Evolutionary conservation across 2,888 invertebrate genomes (phyloP), one percentile per base, ranked within the genome.

Genomic region (Lasioglossum malachurum): DNA sequence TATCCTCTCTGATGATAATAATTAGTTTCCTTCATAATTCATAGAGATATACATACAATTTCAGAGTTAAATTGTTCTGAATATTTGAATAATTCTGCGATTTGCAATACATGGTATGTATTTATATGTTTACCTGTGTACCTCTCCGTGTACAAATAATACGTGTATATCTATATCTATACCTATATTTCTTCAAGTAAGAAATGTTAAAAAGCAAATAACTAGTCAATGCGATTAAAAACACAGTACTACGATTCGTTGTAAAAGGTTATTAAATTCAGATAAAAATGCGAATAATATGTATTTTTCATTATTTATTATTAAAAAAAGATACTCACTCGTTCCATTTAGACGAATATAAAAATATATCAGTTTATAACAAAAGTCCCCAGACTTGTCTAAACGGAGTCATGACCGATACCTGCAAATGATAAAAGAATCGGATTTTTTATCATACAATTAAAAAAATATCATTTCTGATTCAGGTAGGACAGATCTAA

Each of bases 361-460:
- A 41, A 60, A 19, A 31, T 49, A 64, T 41, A 72, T 76, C 14
- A 14, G 41, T 16, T 49, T 67, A 60, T 0, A 78, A 75, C 46
- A 49, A 78, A 89, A 90, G 73, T 88, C 82, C 82, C 75, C 27
- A 85, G 64, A 76, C 44, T 71, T 35, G 49, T 71, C 38, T 84
- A 75, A 76, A 81, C 67, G 72, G 67, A 83, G 75, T 82, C 73
- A 80, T 71, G 60, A 82, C 80, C 60, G 67, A 91, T 90, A 91
- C 87, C 82, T 90, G 87, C 76, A 86, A 76, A 89, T 86, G 90
- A 89, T 89, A 89, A 91, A 75, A 73, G 72, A 90, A 86, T 81
- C 69, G 64, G 80, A 84, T 84, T 90, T 88, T 82, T 84, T 90
- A 82, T 89, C 86, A 74, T 74, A 80, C 72, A 88, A 89, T 89